A percentile compares a stretch with the other conserved stretches of the same genome.
phyloP scores from a whole-genome alignment of 2,797 vertebrate genomes.

The Oceanodroma leucorhoa region DNA sequence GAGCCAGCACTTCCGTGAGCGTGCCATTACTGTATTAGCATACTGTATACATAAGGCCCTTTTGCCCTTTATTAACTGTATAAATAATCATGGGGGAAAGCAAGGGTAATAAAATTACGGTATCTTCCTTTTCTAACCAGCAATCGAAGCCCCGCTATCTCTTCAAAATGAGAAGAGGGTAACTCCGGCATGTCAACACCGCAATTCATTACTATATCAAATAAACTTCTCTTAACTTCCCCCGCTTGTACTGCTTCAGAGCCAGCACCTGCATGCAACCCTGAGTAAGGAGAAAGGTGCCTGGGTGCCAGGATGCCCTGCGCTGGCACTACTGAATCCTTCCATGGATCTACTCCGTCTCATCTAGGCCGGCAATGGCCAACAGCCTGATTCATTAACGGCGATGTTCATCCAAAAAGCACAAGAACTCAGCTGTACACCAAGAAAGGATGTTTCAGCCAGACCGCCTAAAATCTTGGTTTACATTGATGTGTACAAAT shows the following conservation, averaged over 20 bases:
- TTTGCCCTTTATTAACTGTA: rapidly evolving
- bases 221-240: too few relatives aligned
- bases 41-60: rapidly evolving
- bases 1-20: too few relatives aligned
- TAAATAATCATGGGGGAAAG: rapidly evolving
- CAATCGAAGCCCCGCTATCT: rapidly evolving
- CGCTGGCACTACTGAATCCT: rapidly evolving
- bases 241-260: rapidly evolving
- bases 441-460: neutral
- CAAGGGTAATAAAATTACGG: neutral
- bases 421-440: neutral
- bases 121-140: too few relatives aligned
- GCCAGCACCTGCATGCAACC: neutral
- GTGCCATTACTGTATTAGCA: rapidly evolving
- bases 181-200: too few relatives aligned
- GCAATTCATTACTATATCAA: too few relatives aligned
- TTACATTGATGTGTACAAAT: neutral
- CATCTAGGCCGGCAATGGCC: rapidly evolving
- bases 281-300: rapidly evolving
- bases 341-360: rapidly evolving
- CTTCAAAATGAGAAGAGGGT: rapidly evolving
- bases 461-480: neutral
- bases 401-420: neutral
- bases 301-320: neutral
- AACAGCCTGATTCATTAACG: neutral